These are phyloP conservation scores for Camponotus pennsylvanicus DNA, from an alignment of 1,140 invertebrate species.

Conservation along the genomic window DNA sequence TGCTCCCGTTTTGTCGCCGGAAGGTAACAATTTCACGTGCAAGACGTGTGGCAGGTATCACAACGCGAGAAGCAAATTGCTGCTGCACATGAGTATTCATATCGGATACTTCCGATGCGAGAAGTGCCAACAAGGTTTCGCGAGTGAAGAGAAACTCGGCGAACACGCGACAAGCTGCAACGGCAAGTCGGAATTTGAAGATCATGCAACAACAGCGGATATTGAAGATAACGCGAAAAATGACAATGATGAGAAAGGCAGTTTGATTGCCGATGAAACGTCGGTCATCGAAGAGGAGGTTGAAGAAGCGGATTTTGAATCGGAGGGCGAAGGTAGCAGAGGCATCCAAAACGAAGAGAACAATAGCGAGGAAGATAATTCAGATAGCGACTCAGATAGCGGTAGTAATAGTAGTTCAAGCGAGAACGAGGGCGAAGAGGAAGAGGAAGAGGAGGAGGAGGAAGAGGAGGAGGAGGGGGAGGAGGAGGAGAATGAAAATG, in stretches of 20 bases:
- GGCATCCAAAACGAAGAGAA: conserved; percentile 33
- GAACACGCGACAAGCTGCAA: conserved; percentile 80
- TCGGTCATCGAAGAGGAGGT: conserved; percentile 71
- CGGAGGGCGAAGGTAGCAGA: conserved; percentile 72
- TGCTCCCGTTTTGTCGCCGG: conserved; percentile 85
- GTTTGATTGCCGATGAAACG: conserved; percentile 77
- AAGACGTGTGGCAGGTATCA: conserved; percentile 87
- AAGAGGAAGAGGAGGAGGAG: conserved; percentile 47
- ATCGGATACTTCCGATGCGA: conserved; percentile 83
- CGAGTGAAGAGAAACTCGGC: conserved; percentile 79
- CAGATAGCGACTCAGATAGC: conserved; percentile 63
- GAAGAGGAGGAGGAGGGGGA: conserved; percentile 56
- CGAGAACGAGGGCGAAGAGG: conserved; percentile 60
- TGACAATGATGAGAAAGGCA: conserved; percentile 76
- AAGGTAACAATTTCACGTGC: conserved; percentile 88
- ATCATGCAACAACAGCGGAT: conserved; percentile 41
- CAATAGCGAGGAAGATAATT: conserved; percentile 62
- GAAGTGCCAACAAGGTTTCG: conserved; percentile 81
- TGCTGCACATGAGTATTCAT: conserved; percentile 88
- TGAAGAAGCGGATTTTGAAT: conserved; percentile 78
- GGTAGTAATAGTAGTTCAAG: conserved; percentile 58
- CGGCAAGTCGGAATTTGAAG: conserved; percentile 70
- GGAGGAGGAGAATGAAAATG: conserved; percentile 44
- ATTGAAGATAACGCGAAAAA: conserved; percentile 67
- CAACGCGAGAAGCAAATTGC: conserved; percentile 88